Conservation (phyloP, 2,113 vertebrate species). For the Marmota flaviventris region DNA sequence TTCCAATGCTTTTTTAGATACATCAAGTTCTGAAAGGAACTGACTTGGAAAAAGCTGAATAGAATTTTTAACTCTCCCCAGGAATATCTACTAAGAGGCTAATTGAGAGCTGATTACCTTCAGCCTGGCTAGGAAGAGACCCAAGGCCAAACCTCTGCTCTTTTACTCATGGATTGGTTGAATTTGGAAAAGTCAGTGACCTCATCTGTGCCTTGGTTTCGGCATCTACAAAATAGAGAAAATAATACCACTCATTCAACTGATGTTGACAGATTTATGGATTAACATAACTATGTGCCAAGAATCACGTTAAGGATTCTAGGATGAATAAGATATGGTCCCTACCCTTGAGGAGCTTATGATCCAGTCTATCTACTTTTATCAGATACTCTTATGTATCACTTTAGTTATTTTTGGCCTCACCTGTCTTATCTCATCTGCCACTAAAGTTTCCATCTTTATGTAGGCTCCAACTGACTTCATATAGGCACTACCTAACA, state of each 20-base stretch:
- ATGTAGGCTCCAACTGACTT: neutral
- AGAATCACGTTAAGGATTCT: neutral
- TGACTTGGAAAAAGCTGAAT: neutral
- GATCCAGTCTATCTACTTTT: neutral
- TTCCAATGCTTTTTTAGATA: conserved; percentile 14
- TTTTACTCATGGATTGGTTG: neutral
- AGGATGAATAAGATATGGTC: neutral
- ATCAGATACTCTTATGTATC: neutral
- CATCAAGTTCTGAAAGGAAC: neutral
- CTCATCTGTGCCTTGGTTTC: neutral
- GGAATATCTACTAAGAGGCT: neutral
- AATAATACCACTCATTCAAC: neutral
- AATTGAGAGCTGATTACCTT: neutral
- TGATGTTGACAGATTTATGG: neutral
- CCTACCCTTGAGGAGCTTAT: neutral
- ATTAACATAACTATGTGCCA: neutral
- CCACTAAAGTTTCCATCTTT: neutral
- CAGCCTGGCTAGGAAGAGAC: neutral
- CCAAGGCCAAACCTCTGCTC: neutral
- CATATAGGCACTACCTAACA: neutral
- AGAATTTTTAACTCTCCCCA: neutral
- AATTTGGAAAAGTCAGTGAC: neutral
- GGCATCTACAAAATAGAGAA: neutral
- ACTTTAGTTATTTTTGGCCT: neutral
- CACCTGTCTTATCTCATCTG: neutral